Evolutionary conservation across 2,113 vertebrate species (phyloP).

Genomic region (Centropus bengalensis): DNA sequence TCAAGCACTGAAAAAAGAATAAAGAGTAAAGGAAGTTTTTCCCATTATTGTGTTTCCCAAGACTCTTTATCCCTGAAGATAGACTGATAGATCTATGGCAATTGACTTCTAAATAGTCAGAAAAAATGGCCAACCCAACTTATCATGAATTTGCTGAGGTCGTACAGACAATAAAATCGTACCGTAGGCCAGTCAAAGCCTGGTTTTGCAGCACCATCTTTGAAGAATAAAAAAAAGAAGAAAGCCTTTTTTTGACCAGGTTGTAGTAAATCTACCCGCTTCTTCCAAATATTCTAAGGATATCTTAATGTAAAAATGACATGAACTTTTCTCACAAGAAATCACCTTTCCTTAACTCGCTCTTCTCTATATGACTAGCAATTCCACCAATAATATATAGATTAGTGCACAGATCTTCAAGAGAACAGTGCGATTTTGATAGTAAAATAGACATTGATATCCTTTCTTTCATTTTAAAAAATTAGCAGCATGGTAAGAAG

Average conservation of each 20-base stretch:
- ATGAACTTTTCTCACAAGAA: neutral
- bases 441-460: neutral
- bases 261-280: neutral
- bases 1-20: conserved; percentile 58
- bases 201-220: neutral
- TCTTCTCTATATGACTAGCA: neutral
- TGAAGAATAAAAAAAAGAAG: neutral
- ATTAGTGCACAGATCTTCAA: neutral
- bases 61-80: conserved; percentile 39
- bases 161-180: neutral
- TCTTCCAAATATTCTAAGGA: neutral
- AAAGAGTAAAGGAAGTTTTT: conserved; percentile 54
- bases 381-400: neutral
- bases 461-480: neutral
- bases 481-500: neutral
- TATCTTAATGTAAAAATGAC: neutral
- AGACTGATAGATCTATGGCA: conserved; percentile 35
- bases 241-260: neutral
- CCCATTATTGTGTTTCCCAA: conserved; percentile 56
- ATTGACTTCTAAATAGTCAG: conserved; percentile 51
- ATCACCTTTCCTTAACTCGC: neutral
- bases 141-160: conserved; percentile 19
- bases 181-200: neutral
- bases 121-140: conserved; percentile 36
- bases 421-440: neutral